These are phyloP conservation scores for Trachymyrmex cornetzi DNA, from an alignment of 1,140 invertebrate species.

Conservation along the genomic window DNA sequence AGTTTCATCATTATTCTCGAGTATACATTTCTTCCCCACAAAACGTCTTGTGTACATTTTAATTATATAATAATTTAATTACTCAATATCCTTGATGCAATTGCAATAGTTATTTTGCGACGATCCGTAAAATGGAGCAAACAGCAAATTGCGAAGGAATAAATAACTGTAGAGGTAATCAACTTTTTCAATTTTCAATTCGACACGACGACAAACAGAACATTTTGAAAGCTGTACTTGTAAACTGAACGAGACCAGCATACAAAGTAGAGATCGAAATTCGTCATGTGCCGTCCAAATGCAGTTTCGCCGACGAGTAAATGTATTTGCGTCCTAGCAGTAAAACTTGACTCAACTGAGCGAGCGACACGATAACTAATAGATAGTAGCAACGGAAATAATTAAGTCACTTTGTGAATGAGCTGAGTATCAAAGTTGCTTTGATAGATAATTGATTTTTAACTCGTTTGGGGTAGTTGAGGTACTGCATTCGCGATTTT, in stretches of 20 bases:
- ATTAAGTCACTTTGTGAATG: conserved; percentile 48
- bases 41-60: neutral
- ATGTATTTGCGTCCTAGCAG: conserved; percentile 46
- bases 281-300: conserved; percentile 27
- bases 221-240: conserved; percentile 18
- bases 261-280: conserved; percentile 56
- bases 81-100: neutral
- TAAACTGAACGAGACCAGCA: conserved; percentile 20
- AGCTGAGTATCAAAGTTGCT: conserved; percentile 51
- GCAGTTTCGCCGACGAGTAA: conserved; percentile 51
- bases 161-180: conserved; percentile 1
- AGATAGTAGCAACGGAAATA: conserved; percentile 42
- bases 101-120: neutral
- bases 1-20: neutral
- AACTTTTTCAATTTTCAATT: conserved; percentile 56
- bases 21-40: neutral
- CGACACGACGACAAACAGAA: neutral
- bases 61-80: conserved; percentile 32
- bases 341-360: conserved; percentile 63
- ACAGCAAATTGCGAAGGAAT: conserved; percentile 30
- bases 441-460: conserved; percentile 52
- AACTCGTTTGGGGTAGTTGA: neutral
- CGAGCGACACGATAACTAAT: conserved; percentile 65
- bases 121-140: conserved; percentile 1
- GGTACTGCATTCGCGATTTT: neutral